These are phyloP conservation scores for Sceloporus undulatus DNA, from an alignment of 2,113 vertebrate species.

Conservation along the genomic window DNA sequence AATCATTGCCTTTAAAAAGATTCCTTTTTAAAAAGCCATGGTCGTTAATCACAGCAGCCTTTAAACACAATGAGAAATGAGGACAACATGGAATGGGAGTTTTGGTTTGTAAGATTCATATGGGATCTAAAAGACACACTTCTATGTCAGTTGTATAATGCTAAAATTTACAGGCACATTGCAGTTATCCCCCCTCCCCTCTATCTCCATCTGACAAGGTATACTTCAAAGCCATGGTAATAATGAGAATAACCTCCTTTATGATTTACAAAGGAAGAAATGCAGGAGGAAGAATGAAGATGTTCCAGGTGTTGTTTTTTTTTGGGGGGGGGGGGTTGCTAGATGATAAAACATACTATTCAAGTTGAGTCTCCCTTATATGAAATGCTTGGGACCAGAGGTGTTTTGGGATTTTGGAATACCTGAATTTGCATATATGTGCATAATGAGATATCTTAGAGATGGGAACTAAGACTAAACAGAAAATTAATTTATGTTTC, in stretches of 20 bases:
- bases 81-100: not conserved
- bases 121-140: not conserved
- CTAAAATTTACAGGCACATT: not conserved
- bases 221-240: not conserved
- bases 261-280: not conserved
- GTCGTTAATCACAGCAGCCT: not conserved
- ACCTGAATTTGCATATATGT: no score
- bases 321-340: no score
- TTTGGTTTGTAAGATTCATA: not conserved
- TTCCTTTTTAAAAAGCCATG: not conserved
- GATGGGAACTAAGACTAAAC: no score
- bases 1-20: no score
- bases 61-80: not conserved
- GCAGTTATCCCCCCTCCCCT: not conserved
- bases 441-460: no score
- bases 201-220: not conserved
- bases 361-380: no score
- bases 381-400: no score
- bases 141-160: not conserved
- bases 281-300: not conserved
- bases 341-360: no score
- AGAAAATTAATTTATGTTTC: no score
- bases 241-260: not conserved
- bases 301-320: not conserved
- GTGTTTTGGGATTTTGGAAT: no score